Evolutionary conservation across 1,140 invertebrate genomes (phyloP).

Genomic region (Listronotus bonariensis): DNA sequence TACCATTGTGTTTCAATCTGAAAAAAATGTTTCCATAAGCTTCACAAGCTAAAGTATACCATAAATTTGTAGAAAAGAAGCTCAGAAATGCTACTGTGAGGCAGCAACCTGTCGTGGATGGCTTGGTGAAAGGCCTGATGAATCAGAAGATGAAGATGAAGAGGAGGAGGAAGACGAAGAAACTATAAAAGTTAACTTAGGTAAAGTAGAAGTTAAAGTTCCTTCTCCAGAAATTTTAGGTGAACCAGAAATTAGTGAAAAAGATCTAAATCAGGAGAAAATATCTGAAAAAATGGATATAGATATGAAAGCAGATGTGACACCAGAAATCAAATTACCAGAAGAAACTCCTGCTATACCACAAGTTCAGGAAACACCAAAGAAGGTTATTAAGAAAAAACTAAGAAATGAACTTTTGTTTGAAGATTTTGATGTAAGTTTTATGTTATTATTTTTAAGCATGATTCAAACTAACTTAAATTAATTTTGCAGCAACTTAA

Average conservation of each 20-base stretch:
- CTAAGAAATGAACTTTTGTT: slow-evolving; percentile 59
- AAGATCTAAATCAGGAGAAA: slow-evolving; percentile 43
- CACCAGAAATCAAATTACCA: slow-evolving; percentile 15
- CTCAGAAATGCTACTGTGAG: slow-evolving; percentile 93
- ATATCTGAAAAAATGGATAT: slow-evolving; percentile 24
- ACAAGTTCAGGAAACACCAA: slow-evolving; percentile 37
- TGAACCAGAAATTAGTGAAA: slow-evolving; percentile 41
- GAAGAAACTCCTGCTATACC: slow-evolving; percentile 42
- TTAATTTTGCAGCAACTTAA: slow-evolving; percentile 64
- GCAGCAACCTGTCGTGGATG: slow-evolving; percentile 86
- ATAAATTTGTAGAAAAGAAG: slow-evolving; percentile 73
- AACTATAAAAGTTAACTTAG: slow-evolving; percentile 17
- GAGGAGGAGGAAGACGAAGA: slow-evolving; percentile 62
- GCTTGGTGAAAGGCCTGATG: slow-evolving; percentile 85
- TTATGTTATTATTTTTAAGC: background rate
- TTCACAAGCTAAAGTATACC: too few species aligned
- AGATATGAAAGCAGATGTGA: slow-evolving; percentile 22
- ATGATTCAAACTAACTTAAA: too few species aligned
- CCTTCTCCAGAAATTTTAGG: slow-evolving; percentile 31
- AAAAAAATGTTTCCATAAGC: too few species aligned
- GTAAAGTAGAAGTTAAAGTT: slow-evolving; percentile 47
- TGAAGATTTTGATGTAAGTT: slow-evolving; percentile 72
- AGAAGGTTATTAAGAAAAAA: slow-evolving; percentile 46
- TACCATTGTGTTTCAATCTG: too few species aligned
- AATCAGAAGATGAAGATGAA: slow-evolving; percentile 65